Evolutionary conservation across 1,140 invertebrate species (phyloP), one percentile per base, ranked within the genome.

Genomic region (Philotrypesis tridentata): DNA sequence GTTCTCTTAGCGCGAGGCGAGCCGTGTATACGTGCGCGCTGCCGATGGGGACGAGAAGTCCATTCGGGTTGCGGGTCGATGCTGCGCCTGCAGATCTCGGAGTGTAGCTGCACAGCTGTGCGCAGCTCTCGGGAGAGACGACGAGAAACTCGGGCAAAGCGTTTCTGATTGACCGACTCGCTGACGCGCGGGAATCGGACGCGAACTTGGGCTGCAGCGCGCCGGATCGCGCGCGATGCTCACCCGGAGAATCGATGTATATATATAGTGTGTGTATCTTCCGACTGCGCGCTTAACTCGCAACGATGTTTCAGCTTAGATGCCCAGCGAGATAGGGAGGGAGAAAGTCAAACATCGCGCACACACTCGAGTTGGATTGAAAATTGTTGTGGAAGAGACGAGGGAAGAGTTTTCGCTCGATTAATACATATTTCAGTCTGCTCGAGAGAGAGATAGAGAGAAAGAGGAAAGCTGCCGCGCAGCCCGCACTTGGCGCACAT

Each of bases 141-240:
- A n/a, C n/a, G n/a, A n/a, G 80, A 82, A 84, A 84, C 86, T 85
- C 85, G 84, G 86, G 61, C 84, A 87, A 79, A 84, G 80, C 79
- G 70, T 63, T 68, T 75, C 61, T 61, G 55, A 78, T 63, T 63
- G 81, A 82, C 70, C 82, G 82, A 74, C 60, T 65, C 33, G 29
- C 55, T 63, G 68, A 55, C 65, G n/a, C 65, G n/a, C 65, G 60
- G 17, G 23, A 80, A 80, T 80, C 76, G 17, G 43, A 79, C 48
- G 48, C 48, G 48, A 55, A 55, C 48, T 55, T 55, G 14, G 48
- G n/a, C n/a, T n/a, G n/a, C n/a, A n/a, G n/a, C n/a, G n/a, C 43
- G 14, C 2, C 40, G 40, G 40, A 43, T 12, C 40, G 40, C 33
- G 33, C 8, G 37, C 43, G 11, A 2, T 14, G 43, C 48, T 55